Percentiles rank a stretch among this genome's conserved stretches.
Conservation (phyloP, 2,113 vertebrate species). For the Probosciger aterrimus region DNA sequence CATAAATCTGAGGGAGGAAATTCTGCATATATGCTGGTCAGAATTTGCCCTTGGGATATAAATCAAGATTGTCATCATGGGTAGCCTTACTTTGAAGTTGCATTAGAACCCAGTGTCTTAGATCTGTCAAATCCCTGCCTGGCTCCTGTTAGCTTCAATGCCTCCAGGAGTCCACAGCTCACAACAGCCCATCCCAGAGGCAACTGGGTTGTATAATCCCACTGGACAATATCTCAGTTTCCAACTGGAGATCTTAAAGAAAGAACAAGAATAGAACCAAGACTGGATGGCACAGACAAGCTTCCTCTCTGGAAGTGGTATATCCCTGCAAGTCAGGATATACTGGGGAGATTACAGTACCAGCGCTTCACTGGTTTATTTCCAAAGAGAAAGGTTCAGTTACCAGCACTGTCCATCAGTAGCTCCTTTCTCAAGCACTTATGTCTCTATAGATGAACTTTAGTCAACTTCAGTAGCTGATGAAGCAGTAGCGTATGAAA, state of each 20-base stretch:
- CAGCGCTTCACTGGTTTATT: not conserved
- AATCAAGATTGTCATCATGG: not conserved
- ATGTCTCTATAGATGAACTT: not conserved
- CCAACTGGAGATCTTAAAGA: not conserved
- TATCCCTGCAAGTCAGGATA: not conserved
- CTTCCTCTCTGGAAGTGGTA: not conserved
- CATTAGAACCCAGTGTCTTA: not conserved
- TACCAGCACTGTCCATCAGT: not conserved
- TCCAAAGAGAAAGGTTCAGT: not conserved
- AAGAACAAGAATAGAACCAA: not conserved
- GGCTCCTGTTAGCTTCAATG: not conserved
- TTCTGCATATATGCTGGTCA: not conserved
- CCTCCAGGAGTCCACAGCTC: not conserved
- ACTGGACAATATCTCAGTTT: not conserved
- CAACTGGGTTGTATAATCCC: not conserved
- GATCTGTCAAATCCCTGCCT: not conserved
- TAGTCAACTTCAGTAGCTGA: not conserved
- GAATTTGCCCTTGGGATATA: not conserved
- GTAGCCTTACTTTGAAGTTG: not conserved
- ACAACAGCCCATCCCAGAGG: not conserved
- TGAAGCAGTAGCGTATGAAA: not conserved
- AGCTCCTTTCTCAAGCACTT: not conserved
- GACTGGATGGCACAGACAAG: not conserved
- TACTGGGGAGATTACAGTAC: fast-evolving
- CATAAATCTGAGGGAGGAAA: not conserved